Evolutionary conservation across 2,797 vertebrate species (phyloP), one percentile per base, ranked within the genome.

Genomic region (Limosa lapponica): DNA sequence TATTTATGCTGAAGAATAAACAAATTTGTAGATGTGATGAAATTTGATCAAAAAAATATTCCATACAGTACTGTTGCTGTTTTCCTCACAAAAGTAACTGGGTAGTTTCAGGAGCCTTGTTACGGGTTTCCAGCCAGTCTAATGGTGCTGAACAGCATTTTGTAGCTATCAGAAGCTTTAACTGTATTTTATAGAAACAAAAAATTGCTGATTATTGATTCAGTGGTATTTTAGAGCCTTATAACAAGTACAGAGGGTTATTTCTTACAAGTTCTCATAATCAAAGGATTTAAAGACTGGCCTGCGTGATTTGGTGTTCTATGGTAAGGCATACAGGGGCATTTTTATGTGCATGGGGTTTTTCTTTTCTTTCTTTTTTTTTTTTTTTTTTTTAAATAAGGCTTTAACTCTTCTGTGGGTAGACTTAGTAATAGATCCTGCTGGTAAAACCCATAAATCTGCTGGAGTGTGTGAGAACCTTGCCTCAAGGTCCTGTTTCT

Each of bases 401-500:
- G 10, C 59, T 90, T 67, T 58, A 85, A 37, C 27, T 65, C 22
- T 64, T 88, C 8, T 85, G 17, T 43, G 59, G 34, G 51, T 92
- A 70, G 66, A 71, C 22, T 27, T 75, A 88, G 7, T 90, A 89
- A 74, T 51, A 59, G 16, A 73, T 55, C 37, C 54, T 86, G 24
- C 57, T 78, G 59, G 37, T 75, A 82, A 95, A 96, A 75, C 46
- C 25, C 3, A 4, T 80, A 55, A 79, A 51, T 82, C 73, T 62
- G 24, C 51, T 80, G 87, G 28, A 90, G 49, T 62, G 28, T 82
- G 52, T 58, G 55, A 90, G 75, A 90, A 59, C n/a, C 44, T 96
- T 73, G 65, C 77, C 87, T 74, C 54, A 69, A 95, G 89, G 55
- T 71, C 46, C 30, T 65, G 62, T 66, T 95, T 96, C 84, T 94